phyloP scores from a whole-genome alignment of 2,888 invertebrate genomes.

The Heterodera filipjevi region DNA sequence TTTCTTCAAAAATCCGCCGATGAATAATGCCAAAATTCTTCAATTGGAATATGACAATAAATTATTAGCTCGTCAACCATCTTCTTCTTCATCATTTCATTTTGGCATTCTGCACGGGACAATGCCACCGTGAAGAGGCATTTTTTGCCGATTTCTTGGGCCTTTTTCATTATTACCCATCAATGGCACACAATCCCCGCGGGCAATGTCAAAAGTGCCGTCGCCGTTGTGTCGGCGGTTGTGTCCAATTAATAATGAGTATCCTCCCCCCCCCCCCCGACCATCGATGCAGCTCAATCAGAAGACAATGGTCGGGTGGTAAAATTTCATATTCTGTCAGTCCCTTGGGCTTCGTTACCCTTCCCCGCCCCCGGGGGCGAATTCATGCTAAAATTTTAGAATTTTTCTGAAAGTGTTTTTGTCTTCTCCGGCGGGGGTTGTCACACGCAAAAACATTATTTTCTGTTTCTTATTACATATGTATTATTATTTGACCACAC shows the following conservation, averaged over 20 bases:
- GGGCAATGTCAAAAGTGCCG: neutral
- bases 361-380: neutral
- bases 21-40: neutral
- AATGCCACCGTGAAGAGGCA: neutral
- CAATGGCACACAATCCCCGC: neutral
- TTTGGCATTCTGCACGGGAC: neutral
- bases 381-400: neutral
- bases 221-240: neutral
- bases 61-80: neutral
- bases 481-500: slow-evolving; percentile 3
- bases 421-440: neutral
- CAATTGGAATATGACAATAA: neutral
- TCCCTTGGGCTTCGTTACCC: neutral
- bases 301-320: neutral
- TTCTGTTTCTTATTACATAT: neutral
- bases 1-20: neutral
- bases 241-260: neutral
- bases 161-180: neutral
- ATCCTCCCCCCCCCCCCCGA: neutral
- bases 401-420: neutral
- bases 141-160: neutral
- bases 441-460: neutral
- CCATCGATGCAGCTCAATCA: too few species aligned
- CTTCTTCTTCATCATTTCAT: neutral
- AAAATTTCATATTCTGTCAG: neutral